Evolutionary conservation across 1,140 invertebrate genomes (phyloP).

Genomic region (Sitophilus oryzae): DNA sequence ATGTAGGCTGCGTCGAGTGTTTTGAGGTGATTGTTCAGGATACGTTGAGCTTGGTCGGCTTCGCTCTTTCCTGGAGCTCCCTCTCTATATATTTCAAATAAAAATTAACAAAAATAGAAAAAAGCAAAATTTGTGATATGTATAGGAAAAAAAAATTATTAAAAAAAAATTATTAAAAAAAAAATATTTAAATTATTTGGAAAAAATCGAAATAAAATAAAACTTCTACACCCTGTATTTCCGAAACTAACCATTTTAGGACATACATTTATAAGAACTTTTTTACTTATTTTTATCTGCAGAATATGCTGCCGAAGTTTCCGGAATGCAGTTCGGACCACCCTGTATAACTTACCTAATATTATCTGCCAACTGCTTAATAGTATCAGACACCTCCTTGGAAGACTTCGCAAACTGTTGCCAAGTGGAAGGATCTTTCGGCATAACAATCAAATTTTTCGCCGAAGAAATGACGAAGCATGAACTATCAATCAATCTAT

Average conservation of each 20-base stretch:
- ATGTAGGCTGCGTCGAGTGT: constrained; percentile 84
- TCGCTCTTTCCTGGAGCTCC: constrained; percentile 91
- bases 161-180: no score
- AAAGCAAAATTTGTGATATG: constrained; percentile 10
- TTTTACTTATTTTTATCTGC: no score
- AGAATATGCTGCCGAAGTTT: no score
- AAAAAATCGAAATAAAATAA: no score
- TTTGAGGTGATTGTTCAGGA: constrained; percentile 66
- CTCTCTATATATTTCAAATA: constrained; percentile 7
- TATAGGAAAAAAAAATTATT: no score
- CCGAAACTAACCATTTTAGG: no score
- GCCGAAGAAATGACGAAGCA: constrained; percentile 87
- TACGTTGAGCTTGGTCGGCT: constrained; percentile 79
- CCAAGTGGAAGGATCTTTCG: constrained; percentile 90
- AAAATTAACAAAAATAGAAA: constrained; percentile 1
- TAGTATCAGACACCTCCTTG: constrained; percentile 92
- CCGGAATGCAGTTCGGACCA: no score
- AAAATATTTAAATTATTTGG: no score
- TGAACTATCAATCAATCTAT: constrained; percentile 74
- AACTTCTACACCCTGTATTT: no score
- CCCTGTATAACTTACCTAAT: constrained; percentile 58
- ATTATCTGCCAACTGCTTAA: constrained; percentile 86
- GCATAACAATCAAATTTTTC: constrained; percentile 81
- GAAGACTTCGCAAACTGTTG: constrained; percentile 88
- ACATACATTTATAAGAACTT: no score